Conservation (phyloP, 1,140 invertebrate species). For the Macrobrachium nipponense region DNA sequence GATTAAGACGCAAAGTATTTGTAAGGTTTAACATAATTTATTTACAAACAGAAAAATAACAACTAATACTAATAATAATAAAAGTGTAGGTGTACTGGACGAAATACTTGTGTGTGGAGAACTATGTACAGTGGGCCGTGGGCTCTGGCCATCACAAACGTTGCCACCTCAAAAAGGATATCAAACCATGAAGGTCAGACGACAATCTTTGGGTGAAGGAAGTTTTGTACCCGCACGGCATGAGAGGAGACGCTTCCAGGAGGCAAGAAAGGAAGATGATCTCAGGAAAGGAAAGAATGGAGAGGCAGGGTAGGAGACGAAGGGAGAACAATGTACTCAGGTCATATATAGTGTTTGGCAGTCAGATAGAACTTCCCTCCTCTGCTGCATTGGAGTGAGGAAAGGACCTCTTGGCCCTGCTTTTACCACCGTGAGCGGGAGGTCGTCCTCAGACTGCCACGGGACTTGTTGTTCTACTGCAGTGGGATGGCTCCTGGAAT, state of each 20-base stretch:
- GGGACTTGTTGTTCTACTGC: constrained; percentile 5
- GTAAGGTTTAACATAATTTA: constrained; percentile 57
- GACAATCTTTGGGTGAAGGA: constrained; percentile 50
- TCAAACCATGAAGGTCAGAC: background rate
- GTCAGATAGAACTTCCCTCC: too few species aligned
- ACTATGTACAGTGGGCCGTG: constrained; percentile 48
- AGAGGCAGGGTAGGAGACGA: background rate
- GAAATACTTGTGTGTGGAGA: constrained; percentile 46
- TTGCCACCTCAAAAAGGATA: background rate
- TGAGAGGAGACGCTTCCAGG: too few species aligned
- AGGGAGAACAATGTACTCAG: constrained; percentile 1
- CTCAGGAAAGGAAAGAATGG: background rate
- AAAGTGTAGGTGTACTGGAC: constrained; percentile 24
- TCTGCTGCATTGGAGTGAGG: background rate
- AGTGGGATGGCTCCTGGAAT: constrained; percentile 58
- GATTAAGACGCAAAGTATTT: background rate
- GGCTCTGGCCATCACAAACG: constrained; percentile 14
- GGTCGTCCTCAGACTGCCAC: background rate
- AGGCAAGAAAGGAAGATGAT: background rate
- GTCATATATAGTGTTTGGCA: constrained; percentile 9
- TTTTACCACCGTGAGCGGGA: background rate
- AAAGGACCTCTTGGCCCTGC: background rate
- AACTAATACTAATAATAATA: constrained; percentile 49
- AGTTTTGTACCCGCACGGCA: constrained; percentile 41
- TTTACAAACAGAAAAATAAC: constrained; percentile 61